Conservation (phyloP, 2,113 vertebrate species). For the Lynx canadensis region DNA sequence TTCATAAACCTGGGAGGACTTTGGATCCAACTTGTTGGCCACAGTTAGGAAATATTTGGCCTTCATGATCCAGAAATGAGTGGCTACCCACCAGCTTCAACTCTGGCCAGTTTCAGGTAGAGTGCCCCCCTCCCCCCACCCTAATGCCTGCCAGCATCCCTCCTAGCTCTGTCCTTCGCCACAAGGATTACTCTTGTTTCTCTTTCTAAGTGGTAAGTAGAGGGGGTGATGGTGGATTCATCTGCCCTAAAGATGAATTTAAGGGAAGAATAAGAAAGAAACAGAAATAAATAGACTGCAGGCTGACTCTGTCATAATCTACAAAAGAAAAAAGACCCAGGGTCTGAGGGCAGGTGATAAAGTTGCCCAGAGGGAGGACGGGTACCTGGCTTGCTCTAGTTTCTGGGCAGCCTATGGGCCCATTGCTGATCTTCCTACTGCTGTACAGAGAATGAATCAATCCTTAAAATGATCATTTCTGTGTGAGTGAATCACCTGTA, state of each 20-base stretch:
- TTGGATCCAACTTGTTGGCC: fast-evolving
- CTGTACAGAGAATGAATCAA: neutral
- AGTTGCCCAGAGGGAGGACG: neutral
- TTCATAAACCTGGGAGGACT: neutral
- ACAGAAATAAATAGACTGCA: neutral
- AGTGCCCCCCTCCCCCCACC: neutral
- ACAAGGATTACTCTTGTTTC: neutral
- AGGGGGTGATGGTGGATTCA: too few species aligned
- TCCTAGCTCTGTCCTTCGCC: neutral
- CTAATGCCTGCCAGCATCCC: fast-evolving
- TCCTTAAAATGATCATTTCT: neutral
- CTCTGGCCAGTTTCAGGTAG: neutral
- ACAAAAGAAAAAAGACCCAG: neutral
- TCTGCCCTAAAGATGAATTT: neutral
- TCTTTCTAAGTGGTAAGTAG: neutral
- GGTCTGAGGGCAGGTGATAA: neutral
- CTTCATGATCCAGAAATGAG: neutral
- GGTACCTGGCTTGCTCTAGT: fast-evolving
- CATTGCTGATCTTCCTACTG: too few species aligned
- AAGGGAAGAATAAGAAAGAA: neutral
- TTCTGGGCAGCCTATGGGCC: neutral
- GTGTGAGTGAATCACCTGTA: neutral
- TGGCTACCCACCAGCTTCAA: fast-evolving
- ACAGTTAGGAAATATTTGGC: neutral
- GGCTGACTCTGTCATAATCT: neutral